Percentiles rank a stretch among this genome's conserved stretches.
Conservation (phyloP, 2,797 vertebrate species). For the Morelia viridis region DNA sequence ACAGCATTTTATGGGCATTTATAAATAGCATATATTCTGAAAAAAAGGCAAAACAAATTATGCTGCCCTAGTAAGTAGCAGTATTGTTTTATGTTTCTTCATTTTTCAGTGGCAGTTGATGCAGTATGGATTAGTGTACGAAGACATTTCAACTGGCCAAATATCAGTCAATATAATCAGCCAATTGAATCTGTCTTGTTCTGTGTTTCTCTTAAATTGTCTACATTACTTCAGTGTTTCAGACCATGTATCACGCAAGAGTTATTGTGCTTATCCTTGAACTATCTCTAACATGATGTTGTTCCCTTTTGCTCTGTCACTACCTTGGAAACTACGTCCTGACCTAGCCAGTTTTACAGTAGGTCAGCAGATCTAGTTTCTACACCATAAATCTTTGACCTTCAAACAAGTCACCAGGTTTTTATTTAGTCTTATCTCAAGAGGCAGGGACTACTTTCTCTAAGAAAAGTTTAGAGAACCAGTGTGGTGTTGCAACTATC, state of each 20-base stretch:
- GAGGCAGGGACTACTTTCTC: background rate
- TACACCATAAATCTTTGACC: background rate
- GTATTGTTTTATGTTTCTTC: background rate
- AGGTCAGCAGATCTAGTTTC: background rate
- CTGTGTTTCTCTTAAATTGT: background rate
- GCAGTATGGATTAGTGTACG: too few relatives aligned
- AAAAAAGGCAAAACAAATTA: background rate
- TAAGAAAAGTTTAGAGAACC: background rate
- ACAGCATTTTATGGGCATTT: too few relatives aligned
- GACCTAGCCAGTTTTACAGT: constrained; percentile 1
- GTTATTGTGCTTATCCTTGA: background rate
- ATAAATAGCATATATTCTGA: background rate
- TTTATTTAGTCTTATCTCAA: constrained; percentile 3
- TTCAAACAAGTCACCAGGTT: constrained; percentile 7
- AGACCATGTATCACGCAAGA: background rate
- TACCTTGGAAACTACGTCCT: constrained; percentile 2
- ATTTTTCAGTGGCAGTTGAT: background rate
- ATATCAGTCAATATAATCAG: background rate
- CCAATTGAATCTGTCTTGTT: background rate
- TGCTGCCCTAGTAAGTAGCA: background rate
- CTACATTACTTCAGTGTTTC: background rate
- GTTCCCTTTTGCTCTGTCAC: background rate
- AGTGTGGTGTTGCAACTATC: background rate
- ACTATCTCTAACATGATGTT: background rate
- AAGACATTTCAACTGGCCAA: background rate